Evolutionary conservation across 2,888 invertebrate genomes (phyloP).

Genomic region (Formica aserva): DNA sequence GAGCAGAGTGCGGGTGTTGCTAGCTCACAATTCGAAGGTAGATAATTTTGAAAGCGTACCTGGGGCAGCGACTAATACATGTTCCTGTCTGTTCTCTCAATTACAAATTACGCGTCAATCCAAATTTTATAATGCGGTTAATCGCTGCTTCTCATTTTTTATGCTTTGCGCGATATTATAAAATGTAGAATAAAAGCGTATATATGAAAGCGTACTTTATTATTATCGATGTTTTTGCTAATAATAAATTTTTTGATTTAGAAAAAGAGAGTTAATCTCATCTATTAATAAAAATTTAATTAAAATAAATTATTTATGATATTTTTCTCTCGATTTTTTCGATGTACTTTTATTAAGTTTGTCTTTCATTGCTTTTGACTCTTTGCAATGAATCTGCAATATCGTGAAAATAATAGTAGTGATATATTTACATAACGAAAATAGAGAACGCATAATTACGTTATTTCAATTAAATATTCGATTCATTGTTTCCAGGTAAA

Average conservation of each 20-base stretch:
- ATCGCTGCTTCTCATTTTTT: slow-evolving; percentile 9
- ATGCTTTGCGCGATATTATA: background rate
- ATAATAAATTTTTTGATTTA: background rate
- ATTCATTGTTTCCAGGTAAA: slow-evolving; percentile 80
- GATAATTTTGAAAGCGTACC: slow-evolving; percentile 20
- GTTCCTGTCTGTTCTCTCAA: background rate
- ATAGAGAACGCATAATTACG: slow-evolving; percentile 12
- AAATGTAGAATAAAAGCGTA: background rate
- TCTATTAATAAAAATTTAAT: slow-evolving; percentile 8
- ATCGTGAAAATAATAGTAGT: background rate
- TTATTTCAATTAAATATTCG: slow-evolving; percentile 63
- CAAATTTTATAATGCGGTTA: slow-evolving; percentile 33
- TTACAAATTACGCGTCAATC: slow-evolving; percentile 23
- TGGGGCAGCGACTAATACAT: background rate
- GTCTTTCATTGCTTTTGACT: background rate
- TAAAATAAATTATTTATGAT: background rate
- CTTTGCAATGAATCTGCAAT: slow-evolving; percentile 24
- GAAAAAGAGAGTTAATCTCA: background rate
- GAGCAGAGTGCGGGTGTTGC: slow-evolving; percentile 93
- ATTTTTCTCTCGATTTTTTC: background rate
- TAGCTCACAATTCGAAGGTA: slow-evolving; percentile 97
- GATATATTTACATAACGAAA: slow-evolving; percentile 12
- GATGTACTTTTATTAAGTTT: slow-evolving; percentile 18
- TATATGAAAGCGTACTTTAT: background rate
- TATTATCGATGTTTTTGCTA: background rate